Base-by-base conservation (phyloP, 2,113 vertebrate genomes). In the Thomomys bottae region DNA sequence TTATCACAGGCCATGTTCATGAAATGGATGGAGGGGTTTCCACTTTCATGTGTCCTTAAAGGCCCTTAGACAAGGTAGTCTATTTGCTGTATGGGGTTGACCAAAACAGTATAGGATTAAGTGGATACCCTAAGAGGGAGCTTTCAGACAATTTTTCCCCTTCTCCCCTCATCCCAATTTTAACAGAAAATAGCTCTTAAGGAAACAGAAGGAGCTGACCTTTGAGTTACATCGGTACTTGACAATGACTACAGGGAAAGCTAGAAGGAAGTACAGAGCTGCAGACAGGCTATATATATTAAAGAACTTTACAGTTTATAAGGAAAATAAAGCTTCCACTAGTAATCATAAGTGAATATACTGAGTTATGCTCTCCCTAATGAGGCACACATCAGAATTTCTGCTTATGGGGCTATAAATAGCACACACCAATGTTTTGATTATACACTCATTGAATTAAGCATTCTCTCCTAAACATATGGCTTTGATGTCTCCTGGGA, bases 371-470 rank as follows among this genome's bases (percentile, higher is more conserved):
- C 64, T 6, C 12, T 84, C 38, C 89, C n/a, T 21, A 64, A 17
- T 26, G 71, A 64, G 49, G 1, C 7, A 88, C 14, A 80, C 75
- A 54, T 78, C 10, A 79, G 54, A 11, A 82, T 57, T 32, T 64
- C 38, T 81, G 45, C 18, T 68, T 85, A 68, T 40, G 28, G 87
- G 26, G 8, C 15, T 73, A 81, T n/a, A 92, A 73, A 85, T 45
- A 89, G 8, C 28, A 84, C 9, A 21, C 1, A 32, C 8, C 28
- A 67, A 83, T 76, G 71, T 71, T 82, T 93, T 76, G 34, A 79
- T 68, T 83, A 26, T 73, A 18, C 34, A 32, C 24, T 87, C 90
- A 93, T 18, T 88, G 28, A 88, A 17, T 88, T 85, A 38, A 72
- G 67, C 17, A 90, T 90, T 89, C 90, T 8, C 28, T 2, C 32